Base-by-base conservation (phyloP, 2,888 invertebrate species). In the Tetheella fluctuosa region DNA sequence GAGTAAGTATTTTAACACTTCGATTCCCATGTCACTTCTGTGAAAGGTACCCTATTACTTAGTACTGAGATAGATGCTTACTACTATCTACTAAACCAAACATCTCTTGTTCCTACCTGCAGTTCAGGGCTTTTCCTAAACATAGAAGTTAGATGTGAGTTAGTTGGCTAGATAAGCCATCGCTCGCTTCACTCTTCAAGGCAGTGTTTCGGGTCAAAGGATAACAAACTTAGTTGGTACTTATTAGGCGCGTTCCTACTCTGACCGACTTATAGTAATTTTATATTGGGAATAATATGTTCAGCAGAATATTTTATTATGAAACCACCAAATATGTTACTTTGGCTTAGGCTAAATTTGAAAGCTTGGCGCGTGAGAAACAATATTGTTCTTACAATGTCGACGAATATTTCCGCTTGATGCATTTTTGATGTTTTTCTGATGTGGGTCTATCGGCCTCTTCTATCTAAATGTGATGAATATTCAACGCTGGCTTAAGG, bases 371-470 rank as follows among this genome's bases (percentile, higher is more conserved):
- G 80, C 82, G 81, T 82, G 83, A 87, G 87, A 85, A 85, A 82
- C 85, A 86, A 90, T 89, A 90, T 89, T 87, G 86, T 83, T 85
- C 82, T 80, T 81, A 88, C 86, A 89, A 85, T 90, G 86, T 88
- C 85, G 84, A 83, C 82, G 83, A 84, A 88, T 89, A 87, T 91
- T 93, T 93, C 93, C 93, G 93, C 92, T 89, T 93, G 93, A 93
- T 93, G 93, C 92, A 93, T 93, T 93, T 92, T 93, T 93, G 93
- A 93, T 93, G 93, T 93, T 93, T 92, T 93, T 93, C 91, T 93
- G 93, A 93, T 93, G 92, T 91, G 92, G 92, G 93, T 92, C 92
- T 91, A 93, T 93, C 93, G 88, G 84, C 79, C 86, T 81, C 79
- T 85, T 81, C 90, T 90, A 93, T 93, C 93, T 92, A 91, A 93